These are phyloP conservation scores for Drosophila dives DNA, from an alignment of 2,888 invertebrate species.

Conservation along the genomic window DNA sequence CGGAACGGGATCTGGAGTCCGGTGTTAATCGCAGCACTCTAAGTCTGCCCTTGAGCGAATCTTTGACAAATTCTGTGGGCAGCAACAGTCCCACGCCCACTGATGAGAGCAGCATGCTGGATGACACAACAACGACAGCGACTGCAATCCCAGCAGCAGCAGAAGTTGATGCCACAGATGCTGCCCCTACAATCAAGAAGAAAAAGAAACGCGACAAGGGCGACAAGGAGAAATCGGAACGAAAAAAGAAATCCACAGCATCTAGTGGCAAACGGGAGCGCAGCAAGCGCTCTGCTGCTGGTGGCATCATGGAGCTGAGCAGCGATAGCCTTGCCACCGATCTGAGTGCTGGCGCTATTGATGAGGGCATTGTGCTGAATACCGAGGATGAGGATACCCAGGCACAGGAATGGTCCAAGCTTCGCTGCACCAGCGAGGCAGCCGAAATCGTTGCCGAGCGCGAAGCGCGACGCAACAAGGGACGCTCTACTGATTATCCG, in stretches of 20 bases:
- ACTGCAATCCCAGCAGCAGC: slow-evolving; percentile 1
- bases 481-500: slow-evolving; percentile 96
- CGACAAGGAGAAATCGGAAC: slow-evolving; percentile 76
- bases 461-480: slow-evolving; percentile 90
- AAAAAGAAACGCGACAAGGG: slow-evolving; percentile 72
- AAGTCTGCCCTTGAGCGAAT: slow-evolving; percentile 81
- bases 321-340: slow-evolving; percentile 75
- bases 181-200: slow-evolving; percentile 44
- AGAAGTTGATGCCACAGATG: slow-evolving; percentile 14
- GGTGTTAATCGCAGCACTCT: slow-evolving; percentile 61
- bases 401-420: slow-evolving; percentile 91
- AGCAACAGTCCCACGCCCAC: slow-evolving; percentile 84
- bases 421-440: slow-evolving; percentile 95
- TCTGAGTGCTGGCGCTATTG: slow-evolving; percentile 77
- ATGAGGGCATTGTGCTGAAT: slow-evolving; percentile 86
- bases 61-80: slow-evolving; percentile 79
- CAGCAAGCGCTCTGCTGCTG: slow-evolving; percentile 57
- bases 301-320: slow-evolving; percentile 61
- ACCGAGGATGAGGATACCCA: slow-evolving; percentile 90
- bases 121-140: slow-evolving; percentile 64
- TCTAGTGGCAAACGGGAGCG: slow-evolving; percentile 64
- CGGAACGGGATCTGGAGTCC: slow-evolving; percentile 44
- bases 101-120: slow-evolving; percentile 83
- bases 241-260: slow-evolving; percentile 69
- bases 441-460: slow-evolving; percentile 95